phyloP scores from a whole-genome alignment of 2,888 invertebrate genomes.

The Cheilosia vernalis region DNA sequence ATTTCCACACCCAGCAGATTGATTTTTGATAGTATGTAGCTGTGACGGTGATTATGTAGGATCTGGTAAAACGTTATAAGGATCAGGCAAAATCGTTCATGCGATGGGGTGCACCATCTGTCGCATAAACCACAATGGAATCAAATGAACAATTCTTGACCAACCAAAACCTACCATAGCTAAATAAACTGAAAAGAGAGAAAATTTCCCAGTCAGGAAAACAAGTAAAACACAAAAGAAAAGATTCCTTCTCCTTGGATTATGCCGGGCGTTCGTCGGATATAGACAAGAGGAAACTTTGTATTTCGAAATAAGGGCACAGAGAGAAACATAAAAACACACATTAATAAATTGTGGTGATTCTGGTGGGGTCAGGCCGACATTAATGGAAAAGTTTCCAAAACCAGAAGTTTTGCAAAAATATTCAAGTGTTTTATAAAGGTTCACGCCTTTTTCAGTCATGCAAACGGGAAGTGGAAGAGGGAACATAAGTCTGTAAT shows the following conservation, averaged over 20 bases:
- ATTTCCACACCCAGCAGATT: no score
- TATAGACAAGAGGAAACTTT: constrained; percentile 23
- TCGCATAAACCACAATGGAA: constrained; percentile 32
- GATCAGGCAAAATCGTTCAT: neutral
- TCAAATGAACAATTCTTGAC: constrained; percentile 27
- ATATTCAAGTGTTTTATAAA: constrained; percentile 28
- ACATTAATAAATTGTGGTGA: constrained; percentile 20
- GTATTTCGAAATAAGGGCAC: constrained; percentile 8
- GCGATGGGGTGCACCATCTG: constrained; percentile 26
- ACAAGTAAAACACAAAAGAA: neutral
- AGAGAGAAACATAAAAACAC: constrained; percentile 1
- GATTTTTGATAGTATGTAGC: no score
- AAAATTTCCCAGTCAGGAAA: constrained; percentile 14
- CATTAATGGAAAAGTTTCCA: constrained; percentile 41
- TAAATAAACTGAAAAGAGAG: constrained; percentile 25
- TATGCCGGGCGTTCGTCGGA: neutral
- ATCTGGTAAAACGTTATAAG: neutral
- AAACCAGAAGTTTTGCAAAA: constrained; percentile 18
- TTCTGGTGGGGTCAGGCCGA: neutral
- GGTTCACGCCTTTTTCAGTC: constrained; percentile 14
- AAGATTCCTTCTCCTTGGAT: constrained; percentile 10
- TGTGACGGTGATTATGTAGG: no score
- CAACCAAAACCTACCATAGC: constrained; percentile 28
- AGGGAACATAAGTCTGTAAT: constrained; percentile 9
- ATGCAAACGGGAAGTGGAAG: neutral